Evolutionary conservation across 1,140 invertebrate genomes (phyloP).

Genomic region (Steinernema feltiae): DNA sequence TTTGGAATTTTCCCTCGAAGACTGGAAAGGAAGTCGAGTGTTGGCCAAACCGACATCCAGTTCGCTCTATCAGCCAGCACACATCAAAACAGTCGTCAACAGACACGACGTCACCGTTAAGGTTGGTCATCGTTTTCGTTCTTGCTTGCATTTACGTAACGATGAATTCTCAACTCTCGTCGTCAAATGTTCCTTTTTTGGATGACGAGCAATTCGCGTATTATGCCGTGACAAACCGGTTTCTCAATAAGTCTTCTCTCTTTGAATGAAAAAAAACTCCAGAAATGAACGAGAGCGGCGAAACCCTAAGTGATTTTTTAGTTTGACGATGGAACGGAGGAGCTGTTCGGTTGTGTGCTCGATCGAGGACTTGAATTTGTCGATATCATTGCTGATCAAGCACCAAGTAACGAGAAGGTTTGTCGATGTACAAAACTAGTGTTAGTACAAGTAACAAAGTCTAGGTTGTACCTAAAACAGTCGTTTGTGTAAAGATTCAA

Average conservation of each 20-base stretch:
- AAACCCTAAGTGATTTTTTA: neutral
- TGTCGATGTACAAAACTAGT: neutral
- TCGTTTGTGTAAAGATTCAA: conserved; percentile 13
- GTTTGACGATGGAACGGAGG: conserved; percentile 35
- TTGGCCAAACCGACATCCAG: conserved; percentile 26
- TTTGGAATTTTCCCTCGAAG: conserved; percentile 13
- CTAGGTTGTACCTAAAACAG: conserved; percentile 16
- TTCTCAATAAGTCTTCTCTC: too few species aligned
- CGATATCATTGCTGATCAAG: conserved; percentile 36
- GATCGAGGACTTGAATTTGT: neutral
- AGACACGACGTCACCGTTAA: conserved; percentile 26
- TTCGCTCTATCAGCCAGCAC: conserved; percentile 24
- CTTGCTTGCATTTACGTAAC: neutral
- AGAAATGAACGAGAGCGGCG: too few species aligned
- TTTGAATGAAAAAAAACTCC: too few species aligned
- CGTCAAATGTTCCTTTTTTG: neutral
- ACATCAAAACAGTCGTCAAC: conserved; percentile 17
- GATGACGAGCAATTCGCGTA: too few species aligned
- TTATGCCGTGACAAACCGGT: conserved; percentile 4
- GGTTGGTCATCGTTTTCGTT: neutral
- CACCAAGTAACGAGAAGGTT: conserved; percentile 23
- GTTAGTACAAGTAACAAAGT: neutral
- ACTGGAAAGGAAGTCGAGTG: conserved; percentile 29
- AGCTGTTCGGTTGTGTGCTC: neutral
- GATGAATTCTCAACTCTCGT: neutral